Base-by-base conservation (phyloP, 35 echinoderm and acorn worm genomes). In the Lytechinus variegatus region DNA sequence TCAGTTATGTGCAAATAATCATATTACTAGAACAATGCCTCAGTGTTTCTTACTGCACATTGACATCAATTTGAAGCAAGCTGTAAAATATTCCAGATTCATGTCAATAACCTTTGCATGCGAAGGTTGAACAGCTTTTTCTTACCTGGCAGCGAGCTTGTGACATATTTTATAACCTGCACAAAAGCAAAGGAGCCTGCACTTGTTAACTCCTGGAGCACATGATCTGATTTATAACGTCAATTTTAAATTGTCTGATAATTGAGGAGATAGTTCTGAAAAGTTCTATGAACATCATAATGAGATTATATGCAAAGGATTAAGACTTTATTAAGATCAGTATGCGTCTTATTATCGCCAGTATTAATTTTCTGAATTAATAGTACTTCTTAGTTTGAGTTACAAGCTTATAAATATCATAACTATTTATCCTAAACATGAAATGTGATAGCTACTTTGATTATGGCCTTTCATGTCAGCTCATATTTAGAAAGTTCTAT, bases 101-200 rank as follows among this genome's bases (percentile, higher is more conserved):
- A 79, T 24, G 66, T 79, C 66, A 79, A 79, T 79, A 79, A 79
- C 66, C 66, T 79, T 19, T 79, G 66, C 66, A 79, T 79, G 66
- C 66, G 24, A 79, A 79, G 14, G 66, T 79, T 79, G 21, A 79
- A n/a, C 66, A 21, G 61, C 66, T 24, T 4, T 7, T 1, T 24
- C 66, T 79, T 27, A 24, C 66, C n/a, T 79, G 66, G 4, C n/a
- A 19, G 66, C n/a, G 66, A 79, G 14, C 66, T 24, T 19, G 6
- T 79, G 66, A 79, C 21, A 79, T 79, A 24, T 16, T 24, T 24
- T 79, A 79, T 79, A n/a, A 79, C 66, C 66, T 79, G 66, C 66
- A 79, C 19, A 79, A 79, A 79, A 79, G 8, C n/a, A 24, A 79
- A 79, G 66, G 66, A 79, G 66, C 66, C 66, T n/a, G 21, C 66